phyloP scores from a whole-genome alignment of 2,113 vertebrate species.

The Lagopus muta region DNA sequence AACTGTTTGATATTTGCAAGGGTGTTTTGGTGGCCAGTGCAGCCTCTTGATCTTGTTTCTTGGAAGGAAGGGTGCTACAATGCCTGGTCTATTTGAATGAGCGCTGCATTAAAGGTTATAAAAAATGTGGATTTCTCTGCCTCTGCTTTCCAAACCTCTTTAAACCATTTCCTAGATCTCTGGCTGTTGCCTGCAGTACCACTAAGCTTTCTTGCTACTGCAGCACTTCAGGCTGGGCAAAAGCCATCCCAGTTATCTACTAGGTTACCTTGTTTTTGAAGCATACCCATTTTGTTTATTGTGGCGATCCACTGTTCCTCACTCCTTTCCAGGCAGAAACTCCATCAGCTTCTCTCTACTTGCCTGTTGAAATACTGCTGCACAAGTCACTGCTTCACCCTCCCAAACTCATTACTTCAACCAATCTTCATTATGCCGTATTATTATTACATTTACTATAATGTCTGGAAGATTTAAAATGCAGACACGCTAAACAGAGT shows the following conservation, averaged over 20 bases:
- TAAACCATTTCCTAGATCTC: background rate
- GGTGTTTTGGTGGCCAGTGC: background rate
- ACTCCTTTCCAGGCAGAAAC: background rate
- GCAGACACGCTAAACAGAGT: constrained; percentile 9
- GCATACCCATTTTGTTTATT: background rate
- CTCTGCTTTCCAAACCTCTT: background rate
- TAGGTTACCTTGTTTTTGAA: background rate
- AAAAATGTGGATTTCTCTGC: background rate
- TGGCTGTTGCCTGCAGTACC: background rate
- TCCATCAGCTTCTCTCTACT: background rate
- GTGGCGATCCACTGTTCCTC: background rate
- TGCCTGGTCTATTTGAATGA: background rate
- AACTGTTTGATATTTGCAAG: background rate
- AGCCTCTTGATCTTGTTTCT: background rate
- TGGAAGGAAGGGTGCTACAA: background rate
- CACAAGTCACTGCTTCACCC: constrained; percentile 1
- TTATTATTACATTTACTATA: constrained; percentile 32
- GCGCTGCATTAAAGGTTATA: background rate
- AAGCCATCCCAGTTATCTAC: background rate
- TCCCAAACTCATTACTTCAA: constrained; percentile 35
- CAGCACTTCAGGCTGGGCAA: background rate
- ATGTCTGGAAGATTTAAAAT: constrained; percentile 22
- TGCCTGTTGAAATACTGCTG: background rate
- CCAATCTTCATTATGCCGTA: constrained; percentile 6
- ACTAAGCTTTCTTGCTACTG: background rate